phyloP scores from a whole-genome alignment of 2,888 invertebrate genomes.

The Poecilobothrus nobilitatus region DNA sequence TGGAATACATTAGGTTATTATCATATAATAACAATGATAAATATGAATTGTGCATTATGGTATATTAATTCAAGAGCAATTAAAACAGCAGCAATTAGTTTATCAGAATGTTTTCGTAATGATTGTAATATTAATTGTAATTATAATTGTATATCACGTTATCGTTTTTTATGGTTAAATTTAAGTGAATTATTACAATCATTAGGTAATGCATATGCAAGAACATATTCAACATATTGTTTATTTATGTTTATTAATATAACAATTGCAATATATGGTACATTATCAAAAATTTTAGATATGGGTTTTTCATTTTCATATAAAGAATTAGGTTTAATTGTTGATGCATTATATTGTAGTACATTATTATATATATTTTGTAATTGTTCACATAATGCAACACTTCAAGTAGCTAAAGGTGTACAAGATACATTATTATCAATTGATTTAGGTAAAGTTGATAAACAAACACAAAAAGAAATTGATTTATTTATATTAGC shows the following conservation, averaged over 20 bases:
- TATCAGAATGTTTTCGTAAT: constrained; percentile 48
- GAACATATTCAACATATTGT: constrained; percentile 59
- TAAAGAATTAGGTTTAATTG: constrained; percentile 58
- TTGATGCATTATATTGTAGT: constrained; percentile 55
- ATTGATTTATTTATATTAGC: constrained; percentile 60
- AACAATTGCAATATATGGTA: constrained; percentile 59
- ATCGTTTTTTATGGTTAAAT: constrained; percentile 56
- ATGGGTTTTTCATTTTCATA: constrained; percentile 57
- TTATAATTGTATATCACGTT: constrained; percentile 51
- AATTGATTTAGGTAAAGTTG: constrained; percentile 51
- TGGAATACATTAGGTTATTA: constrained; percentile 51
- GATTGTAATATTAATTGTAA: constrained; percentile 51
- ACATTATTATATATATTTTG: constrained; percentile 55
- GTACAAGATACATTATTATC: constrained; percentile 54
- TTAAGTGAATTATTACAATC: constrained; percentile 56
- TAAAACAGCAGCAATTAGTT: constrained; percentile 52
- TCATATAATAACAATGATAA: constrained; percentile 62
- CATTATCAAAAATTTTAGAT: constrained; percentile 58
- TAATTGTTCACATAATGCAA: constrained; percentile 59
- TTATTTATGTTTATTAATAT: constrained; percentile 59
- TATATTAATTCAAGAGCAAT: constrained; percentile 61
- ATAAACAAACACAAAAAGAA: constrained; percentile 55
- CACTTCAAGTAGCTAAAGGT: constrained; percentile 54
- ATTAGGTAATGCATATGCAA: constrained; percentile 58
- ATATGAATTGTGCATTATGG: constrained; percentile 65